Conservation (phyloP, 2,888 invertebrate genomes). For the Stenurella melanura region DNA sequence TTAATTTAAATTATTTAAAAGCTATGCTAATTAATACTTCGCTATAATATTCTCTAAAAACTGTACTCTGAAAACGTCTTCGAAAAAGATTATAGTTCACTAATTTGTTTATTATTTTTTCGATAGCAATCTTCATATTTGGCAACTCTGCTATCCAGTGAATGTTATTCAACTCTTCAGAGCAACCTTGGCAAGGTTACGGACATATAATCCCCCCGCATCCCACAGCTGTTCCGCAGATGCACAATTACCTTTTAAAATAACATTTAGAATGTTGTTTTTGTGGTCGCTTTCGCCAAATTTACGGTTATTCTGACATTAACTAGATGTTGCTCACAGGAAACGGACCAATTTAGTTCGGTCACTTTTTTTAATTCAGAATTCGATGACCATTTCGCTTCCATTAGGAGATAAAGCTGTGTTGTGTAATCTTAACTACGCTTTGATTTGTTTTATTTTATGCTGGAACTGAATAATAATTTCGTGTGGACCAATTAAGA, state of each 20-base stretch:
- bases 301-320: constrained; percentile 57
- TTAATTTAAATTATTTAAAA: no score
- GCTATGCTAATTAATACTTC: no score
- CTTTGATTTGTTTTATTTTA: constrained; percentile 3
- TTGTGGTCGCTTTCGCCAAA: constrained; percentile 60
- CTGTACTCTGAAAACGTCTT: neutral
- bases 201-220: constrained; percentile 44
- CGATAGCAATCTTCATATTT: constrained; percentile 37
- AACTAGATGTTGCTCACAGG: constrained; percentile 40
- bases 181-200: constrained; percentile 72
- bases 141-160: constrained; percentile 49
- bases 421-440: constrained; percentile 20
- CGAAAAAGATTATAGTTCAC: neutral
- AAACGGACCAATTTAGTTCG: constrained; percentile 37
- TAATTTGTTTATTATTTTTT: constrained; percentile 31
- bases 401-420: constrained; percentile 7
- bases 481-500: neutral
- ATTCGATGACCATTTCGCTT: constrained; percentile 19
- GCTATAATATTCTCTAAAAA: no score
- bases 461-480: neutral
- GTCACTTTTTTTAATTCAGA: constrained; percentile 23
- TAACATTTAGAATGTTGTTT: constrained; percentile 55
- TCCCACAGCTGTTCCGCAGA: constrained; percentile 46
- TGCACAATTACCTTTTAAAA: constrained; percentile 55
- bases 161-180: constrained; percentile 68